Percentiles rank a stretch among this genome's conserved stretches.
These are phyloP conservation scores for Spilosoma lubricipeda DNA, from an alignment of 2,888 invertebrate genomes.

Conservation along the genomic window DNA sequence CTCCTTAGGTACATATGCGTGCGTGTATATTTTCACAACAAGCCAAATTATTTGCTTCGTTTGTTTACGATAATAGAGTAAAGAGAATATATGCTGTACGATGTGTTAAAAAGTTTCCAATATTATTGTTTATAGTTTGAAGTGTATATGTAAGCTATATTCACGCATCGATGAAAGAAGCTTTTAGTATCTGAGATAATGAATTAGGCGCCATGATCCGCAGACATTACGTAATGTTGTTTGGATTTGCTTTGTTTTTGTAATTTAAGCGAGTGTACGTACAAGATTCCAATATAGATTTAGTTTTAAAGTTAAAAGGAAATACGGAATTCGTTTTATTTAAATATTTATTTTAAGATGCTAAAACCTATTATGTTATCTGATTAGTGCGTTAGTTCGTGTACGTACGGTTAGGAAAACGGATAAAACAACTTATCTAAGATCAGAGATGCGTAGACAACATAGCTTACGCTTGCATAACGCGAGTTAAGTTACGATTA, in stretches of 20 bases:
- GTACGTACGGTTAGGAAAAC: not conserved
- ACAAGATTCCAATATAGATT: not conserved
- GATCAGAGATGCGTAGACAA: not conserved
- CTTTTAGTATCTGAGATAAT: slow-evolving; percentile 69
- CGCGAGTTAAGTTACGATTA: not conserved
- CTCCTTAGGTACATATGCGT: slow-evolving; percentile 65
- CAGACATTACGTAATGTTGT: slow-evolving; percentile 37
- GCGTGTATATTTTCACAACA: slow-evolving; percentile 81
- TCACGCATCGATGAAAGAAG: slow-evolving; percentile 72
- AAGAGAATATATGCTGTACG: slow-evolving; percentile 64
- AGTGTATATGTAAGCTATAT: slow-evolving; percentile 67
- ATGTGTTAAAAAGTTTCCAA: slow-evolving; percentile 82
- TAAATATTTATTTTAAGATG: not conserved
- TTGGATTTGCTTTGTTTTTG: slow-evolving; percentile 24
- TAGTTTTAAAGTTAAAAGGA: not conserved
- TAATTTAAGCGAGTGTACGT: slow-evolving; percentile 11
- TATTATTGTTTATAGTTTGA: slow-evolving; percentile 82
- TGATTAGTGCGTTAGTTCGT: not conserved
- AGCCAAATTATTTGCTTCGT: slow-evolving; percentile 81
- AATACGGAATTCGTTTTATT: not conserved
- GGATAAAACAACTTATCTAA: not conserved
- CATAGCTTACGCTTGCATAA: not conserved
- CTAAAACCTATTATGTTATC: not conserved
- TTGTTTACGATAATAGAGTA: slow-evolving; percentile 62
- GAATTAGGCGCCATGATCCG: slow-evolving; percentile 51